These are phyloP conservation scores for Cheilosia soror DNA, from an alignment of 2,888 invertebrate genomes.

Conservation along the genomic window DNA sequence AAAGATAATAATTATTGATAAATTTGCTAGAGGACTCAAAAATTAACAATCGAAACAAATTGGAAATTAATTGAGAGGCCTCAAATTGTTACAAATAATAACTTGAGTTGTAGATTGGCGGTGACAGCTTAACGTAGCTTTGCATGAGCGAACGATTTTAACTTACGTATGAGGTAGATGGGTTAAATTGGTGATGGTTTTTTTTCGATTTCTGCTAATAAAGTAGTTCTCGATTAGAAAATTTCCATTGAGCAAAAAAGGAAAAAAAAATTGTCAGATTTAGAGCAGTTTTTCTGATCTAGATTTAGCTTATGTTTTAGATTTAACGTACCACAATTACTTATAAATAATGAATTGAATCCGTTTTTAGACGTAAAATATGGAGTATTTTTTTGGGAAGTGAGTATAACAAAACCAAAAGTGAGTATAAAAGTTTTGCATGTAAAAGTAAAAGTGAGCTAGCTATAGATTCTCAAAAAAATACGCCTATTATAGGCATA, in stretches of 20 bases:
- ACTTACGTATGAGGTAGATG: slow-evolving; percentile 7
- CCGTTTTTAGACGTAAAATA: too few relatives aligned
- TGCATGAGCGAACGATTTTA: slow-evolving; percentile 10
- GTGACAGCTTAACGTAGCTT: slow-evolving; percentile 47
- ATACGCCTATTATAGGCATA: too few relatives aligned
- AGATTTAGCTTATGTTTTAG: too few relatives aligned
- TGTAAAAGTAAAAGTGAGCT: too few relatives aligned
- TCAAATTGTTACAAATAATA: slow-evolving; percentile 72
- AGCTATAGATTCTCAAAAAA: too few relatives aligned
- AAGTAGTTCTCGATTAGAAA: background rate
- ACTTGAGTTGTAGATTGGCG: slow-evolving; percentile 52
- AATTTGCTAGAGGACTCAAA: slow-evolving; percentile 49
- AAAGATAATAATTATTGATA: slow-evolving; percentile 17
- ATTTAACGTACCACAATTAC: too few relatives aligned
- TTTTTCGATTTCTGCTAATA: background rate
- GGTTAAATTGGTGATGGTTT: background rate
- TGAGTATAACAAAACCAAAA: too few relatives aligned
- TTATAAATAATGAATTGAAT: too few relatives aligned
- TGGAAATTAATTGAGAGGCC: slow-evolving; percentile 57
- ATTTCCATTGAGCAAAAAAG: background rate
- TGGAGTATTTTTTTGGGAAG: too few relatives aligned
- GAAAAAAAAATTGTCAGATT: too few relatives aligned
- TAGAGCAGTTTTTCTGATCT: too few relatives aligned
- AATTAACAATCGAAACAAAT: slow-evolving; percentile 67
- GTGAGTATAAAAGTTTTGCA: too few relatives aligned